These are phyloP conservation scores for Limnothrissa miodon DNA, from an alignment of 2,113 vertebrate genomes.

Conservation along the genomic window DNA sequence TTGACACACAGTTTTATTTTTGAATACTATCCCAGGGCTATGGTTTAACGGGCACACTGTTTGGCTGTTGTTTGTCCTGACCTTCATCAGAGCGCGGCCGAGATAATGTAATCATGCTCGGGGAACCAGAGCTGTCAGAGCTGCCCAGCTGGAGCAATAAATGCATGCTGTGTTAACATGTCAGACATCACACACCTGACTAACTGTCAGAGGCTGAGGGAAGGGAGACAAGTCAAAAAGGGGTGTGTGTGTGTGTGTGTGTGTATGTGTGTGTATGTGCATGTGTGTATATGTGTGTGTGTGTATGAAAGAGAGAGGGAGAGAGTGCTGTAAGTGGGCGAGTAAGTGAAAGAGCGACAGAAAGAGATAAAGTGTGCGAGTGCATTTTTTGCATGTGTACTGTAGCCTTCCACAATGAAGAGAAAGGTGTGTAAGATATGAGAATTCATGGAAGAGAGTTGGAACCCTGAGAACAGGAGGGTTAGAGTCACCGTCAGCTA, in stretches of 20 bases:
- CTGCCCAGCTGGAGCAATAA: slow-evolving; percentile 54
- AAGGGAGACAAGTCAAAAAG: background rate
- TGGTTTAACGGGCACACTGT: slow-evolving; percentile 11
- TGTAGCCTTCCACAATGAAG: background rate
- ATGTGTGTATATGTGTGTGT: background rate
- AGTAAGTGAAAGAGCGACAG: background rate
- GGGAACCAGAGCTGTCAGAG: slow-evolving; percentile 70
- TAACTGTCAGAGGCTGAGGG: slow-evolving; percentile 33
- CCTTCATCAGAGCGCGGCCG: slow-evolving; percentile 62
- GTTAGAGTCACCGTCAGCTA: background rate
- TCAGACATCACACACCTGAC: slow-evolving; percentile 71
- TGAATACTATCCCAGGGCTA: background rate
- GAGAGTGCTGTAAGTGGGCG: background rate
- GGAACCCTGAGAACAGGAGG: background rate
- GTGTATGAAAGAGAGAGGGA: background rate
- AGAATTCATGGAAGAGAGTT: background rate
- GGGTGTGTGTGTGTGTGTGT: background rate
- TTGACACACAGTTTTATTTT: slow-evolving; percentile 9
- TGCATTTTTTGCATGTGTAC: background rate
- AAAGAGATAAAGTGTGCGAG: background rate
- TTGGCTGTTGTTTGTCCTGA: slow-evolving; percentile 48
- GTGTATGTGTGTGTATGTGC: background rate
- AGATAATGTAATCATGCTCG: slow-evolving; percentile 75
- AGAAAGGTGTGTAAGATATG: background rate
- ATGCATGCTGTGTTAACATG: slow-evolving; percentile 66